Evolutionary conservation across 2,113 vertebrate species (phyloP).

Genomic region (Heterocephalus glaber): DNA sequence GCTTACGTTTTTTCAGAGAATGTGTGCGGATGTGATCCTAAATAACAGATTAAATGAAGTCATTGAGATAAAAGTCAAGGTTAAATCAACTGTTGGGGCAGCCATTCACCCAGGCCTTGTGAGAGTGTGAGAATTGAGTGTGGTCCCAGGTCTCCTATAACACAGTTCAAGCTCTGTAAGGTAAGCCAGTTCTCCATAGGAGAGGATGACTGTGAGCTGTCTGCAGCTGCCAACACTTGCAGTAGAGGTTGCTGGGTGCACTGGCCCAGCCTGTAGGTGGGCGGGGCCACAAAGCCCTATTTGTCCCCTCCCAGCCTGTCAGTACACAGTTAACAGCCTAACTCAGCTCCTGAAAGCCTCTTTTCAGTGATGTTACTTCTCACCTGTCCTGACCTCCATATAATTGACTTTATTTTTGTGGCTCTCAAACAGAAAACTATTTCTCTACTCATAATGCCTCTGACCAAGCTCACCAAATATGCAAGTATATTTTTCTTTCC

Average conservation of each 20-base stretch:
- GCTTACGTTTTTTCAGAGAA: background rate
- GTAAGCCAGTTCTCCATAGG: background rate
- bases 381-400: background rate
- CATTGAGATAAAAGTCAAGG: background rate
- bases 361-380: background rate
- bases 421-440: background rate
- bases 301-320: fast-evolving
- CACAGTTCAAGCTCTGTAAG: background rate
- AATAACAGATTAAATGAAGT: background rate
- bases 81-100: background rate
- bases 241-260: background rate
- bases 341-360: background rate
- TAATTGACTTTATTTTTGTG: background rate
- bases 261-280: background rate
- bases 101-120: background rate
- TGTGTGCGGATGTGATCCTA: background rate
- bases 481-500: background rate
- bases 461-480: background rate
- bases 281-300: background rate
- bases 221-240: background rate
- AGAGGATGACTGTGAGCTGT: background rate
- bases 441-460: background rate
- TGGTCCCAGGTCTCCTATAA: background rate
- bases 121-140: background rate
- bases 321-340: background rate